A percentile compares a stretch with the other conserved stretches of the same genome.
Evolutionary conservation across 2,113 vertebrate species (phyloP).

Genomic region (Brachyhypopomus occidentalis): DNA sequence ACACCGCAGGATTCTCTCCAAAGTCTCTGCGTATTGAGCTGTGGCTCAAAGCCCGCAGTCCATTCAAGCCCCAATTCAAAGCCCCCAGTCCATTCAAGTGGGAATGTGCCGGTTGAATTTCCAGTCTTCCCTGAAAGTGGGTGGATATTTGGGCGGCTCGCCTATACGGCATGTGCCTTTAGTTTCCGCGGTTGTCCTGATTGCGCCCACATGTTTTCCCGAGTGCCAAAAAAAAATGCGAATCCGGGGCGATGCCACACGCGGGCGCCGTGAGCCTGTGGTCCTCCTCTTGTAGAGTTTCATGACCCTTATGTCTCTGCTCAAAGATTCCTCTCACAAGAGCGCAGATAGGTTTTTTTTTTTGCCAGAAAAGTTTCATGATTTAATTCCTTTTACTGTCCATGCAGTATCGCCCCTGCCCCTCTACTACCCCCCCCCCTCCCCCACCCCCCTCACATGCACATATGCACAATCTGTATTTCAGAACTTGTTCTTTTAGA

Average conservation of each 20-base stretch:
- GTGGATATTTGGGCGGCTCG: background rate
- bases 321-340: background rate
- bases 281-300: background rate
- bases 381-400: background rate
- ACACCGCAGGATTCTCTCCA: too few species aligned
- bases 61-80: too few species aligned
- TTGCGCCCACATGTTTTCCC: slow-evolving; percentile 20
- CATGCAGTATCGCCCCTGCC: background rate
- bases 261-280: background rate
- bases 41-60: too few species aligned
- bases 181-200: slow-evolving; percentile 10
- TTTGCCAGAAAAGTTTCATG: background rate
- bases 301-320: background rate
- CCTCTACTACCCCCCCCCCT: background rate
- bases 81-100: background rate
- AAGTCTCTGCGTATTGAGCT: too few species aligned
- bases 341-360: background rate
- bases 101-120: background rate
- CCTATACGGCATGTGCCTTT: background rate
- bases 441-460: too few species aligned
- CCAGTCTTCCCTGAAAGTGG: background rate
- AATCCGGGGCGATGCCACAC: background rate
- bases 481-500: slow-evolving; percentile 15
- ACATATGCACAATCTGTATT: too few species aligned
- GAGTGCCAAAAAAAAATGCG: slow-evolving; percentile 6